Conservation (phyloP, 1,140 invertebrate genomes). For the Ylistrum balloti region DNA sequence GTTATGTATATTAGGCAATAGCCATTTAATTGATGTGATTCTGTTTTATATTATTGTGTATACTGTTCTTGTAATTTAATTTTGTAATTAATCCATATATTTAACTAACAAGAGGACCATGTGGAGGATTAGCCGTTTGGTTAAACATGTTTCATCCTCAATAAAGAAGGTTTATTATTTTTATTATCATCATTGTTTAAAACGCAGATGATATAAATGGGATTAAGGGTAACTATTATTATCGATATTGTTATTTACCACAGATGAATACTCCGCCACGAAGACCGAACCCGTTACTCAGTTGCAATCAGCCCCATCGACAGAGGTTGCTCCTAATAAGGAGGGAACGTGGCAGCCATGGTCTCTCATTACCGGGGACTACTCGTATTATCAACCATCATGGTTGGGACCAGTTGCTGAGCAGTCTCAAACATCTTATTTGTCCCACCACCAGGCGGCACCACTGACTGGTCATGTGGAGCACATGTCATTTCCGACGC, state of each 20-base stretch:
- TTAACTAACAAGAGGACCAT: no score
- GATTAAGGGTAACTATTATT: no score
- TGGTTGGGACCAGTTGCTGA: background rate
- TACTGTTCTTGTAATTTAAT: no score
- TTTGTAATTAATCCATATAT: no score
- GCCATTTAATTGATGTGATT: no score
- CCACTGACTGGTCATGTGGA: slow-evolving; percentile 2
- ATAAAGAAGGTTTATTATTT: no score
- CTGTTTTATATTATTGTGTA: no score
- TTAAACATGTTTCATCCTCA: no score
- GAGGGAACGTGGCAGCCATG: slow-evolving; percentile 4
- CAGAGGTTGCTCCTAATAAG: background rate
- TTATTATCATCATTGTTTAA: no score
- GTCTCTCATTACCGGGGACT: background rate
- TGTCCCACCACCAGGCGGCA: background rate
- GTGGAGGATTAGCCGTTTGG: no score
- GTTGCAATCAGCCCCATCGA: background rate
- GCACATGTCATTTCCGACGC: slow-evolving; percentile 4
- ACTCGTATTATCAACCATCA: background rate
- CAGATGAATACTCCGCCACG: background rate
- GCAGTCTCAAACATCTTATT: background rate
- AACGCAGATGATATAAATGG: no score
- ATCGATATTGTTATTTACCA: background rate
- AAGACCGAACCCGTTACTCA: background rate
- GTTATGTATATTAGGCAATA: no score